phyloP scores from a whole-genome alignment of 2,888 invertebrate species.

The Eledona agricola region DNA sequence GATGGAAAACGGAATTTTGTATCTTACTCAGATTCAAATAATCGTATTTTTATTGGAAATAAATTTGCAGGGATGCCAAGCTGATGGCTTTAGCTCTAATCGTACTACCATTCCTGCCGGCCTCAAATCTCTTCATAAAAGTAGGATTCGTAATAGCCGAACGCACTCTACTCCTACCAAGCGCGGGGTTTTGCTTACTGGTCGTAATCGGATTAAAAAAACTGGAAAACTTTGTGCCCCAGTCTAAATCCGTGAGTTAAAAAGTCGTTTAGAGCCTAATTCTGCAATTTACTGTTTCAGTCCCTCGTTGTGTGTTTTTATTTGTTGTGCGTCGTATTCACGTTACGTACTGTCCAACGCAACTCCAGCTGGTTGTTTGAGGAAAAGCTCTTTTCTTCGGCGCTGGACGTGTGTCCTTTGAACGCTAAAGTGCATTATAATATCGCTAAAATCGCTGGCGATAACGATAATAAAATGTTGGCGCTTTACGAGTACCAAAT shows the following conservation, averaged over 20 bases:
- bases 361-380: conserved; percentile 85
- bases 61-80: conserved; percentile 52
- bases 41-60: no score
- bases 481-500: conserved; percentile 81
- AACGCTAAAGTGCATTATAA: conserved; percentile 97
- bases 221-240: conserved; percentile 49
- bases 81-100: conserved; percentile 70
- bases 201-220: conserved; percentile 70
- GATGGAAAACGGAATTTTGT: conserved; percentile 44
- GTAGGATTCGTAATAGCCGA: conserved; percentile 94
- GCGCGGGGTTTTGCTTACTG: conserved; percentile 80
- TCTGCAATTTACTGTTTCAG: conserved; percentile 47
- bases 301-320: conserved; percentile 51
- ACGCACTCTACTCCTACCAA: conserved; percentile 83
- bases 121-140: conserved; percentile 82
- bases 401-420: conserved; percentile 85
- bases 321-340: conserved; percentile 52
- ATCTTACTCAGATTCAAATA: no score
- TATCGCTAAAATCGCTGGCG: conserved; percentile 87
- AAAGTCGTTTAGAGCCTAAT: neutral
- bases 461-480: conserved; percentile 71
- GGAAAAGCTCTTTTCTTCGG: conserved; percentile 80
- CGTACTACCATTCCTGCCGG: conserved; percentile 83
- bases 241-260: conserved; percentile 7
- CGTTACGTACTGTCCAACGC: conserved; percentile 67